Conservation (phyloP, 2,888 invertebrate genomes). For the Neoascia interrupta region DNA sequence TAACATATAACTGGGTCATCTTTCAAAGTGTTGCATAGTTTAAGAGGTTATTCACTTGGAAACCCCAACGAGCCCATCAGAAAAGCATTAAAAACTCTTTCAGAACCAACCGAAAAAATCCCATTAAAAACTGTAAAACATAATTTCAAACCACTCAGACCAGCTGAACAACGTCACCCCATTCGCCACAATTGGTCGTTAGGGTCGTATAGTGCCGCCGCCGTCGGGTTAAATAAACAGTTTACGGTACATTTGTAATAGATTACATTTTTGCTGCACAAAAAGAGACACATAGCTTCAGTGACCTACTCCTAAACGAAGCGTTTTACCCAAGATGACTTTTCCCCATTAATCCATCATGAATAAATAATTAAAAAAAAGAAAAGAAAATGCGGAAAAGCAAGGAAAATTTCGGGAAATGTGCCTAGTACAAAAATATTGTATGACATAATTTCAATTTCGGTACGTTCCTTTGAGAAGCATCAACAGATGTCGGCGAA, state of each 20-base stretch:
- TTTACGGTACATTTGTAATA: slow-evolving; percentile 44
- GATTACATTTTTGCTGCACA: slow-evolving; percentile 37
- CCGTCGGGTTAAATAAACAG: neutral
- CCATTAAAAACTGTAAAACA: slow-evolving; percentile 53
- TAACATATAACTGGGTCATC: slow-evolving; percentile 35
- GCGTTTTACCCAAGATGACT: slow-evolving; percentile 9
- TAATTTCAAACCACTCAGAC: slow-evolving; percentile 19
- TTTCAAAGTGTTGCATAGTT: slow-evolving; percentile 13
- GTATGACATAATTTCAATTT: slow-evolving; percentile 65
- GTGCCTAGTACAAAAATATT: slow-evolving; percentile 41
- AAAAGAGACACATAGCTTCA: slow-evolving; percentile 7
- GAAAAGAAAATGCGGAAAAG: slow-evolving; percentile 30
- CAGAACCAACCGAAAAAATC: slow-evolving; percentile 12
- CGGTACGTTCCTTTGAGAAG: slow-evolving; percentile 45
- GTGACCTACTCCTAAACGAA: slow-evolving; percentile 47
- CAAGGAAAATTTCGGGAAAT: slow-evolving; percentile 7
- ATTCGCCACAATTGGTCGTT: neutral
- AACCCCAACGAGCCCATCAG: slow-evolving; percentile 18
- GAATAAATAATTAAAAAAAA: too few relatives aligned
- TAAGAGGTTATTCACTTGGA: slow-evolving; percentile 37
- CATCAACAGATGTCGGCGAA: slow-evolving; percentile 51
- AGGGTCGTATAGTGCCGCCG: too few relatives aligned
- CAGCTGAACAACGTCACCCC: slow-evolving; percentile 25
- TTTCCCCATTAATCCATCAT: neutral
- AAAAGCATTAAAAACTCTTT: slow-evolving; percentile 9